Evolutionary conservation across 2,888 invertebrate genomes (phyloP).

Genomic region (Pachymerium ferrugineum): DNA sequence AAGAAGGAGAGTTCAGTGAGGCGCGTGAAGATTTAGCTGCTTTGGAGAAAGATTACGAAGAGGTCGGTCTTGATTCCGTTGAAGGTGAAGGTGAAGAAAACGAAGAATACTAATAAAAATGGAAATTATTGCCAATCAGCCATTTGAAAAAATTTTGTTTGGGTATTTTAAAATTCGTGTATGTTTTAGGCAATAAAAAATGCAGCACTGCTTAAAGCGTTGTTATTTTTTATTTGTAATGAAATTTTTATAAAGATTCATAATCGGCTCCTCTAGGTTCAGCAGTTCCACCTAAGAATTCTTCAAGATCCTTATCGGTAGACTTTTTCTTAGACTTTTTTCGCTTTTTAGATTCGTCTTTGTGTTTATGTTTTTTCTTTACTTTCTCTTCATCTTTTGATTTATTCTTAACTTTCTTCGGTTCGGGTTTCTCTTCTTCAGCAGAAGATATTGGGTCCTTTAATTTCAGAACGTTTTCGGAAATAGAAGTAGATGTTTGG

Average conservation of each 20-base stretch:
- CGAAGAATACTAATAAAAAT: not conserved
- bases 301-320: not conserved
- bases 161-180: not conserved
- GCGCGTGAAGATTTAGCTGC: conserved; percentile 49
- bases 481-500: not conserved
- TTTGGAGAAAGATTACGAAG: conserved; percentile 43
- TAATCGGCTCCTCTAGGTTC: not conserved
- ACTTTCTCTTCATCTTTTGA: not conserved
- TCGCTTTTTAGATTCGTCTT: not conserved
- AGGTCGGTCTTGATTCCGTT: conserved; percentile 36
- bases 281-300: not conserved
- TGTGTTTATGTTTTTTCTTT: not conserved
- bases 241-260: not conserved
- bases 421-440: not conserved
- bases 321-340: not conserved
- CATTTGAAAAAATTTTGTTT: too few relatives aligned
- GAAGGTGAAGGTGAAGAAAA: not conserved
- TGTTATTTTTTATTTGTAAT: not conserved
- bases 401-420: too few relatives aligned
- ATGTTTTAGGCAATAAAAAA: not conserved
- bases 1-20: conserved; percentile 48
- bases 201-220: not conserved
- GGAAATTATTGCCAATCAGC: too few relatives aligned
- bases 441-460: not conserved
- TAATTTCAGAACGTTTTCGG: too few relatives aligned